Base-by-base conservation (phyloP, 2,113 vertebrate genomes). In the Camelus dromedarius region DNA sequence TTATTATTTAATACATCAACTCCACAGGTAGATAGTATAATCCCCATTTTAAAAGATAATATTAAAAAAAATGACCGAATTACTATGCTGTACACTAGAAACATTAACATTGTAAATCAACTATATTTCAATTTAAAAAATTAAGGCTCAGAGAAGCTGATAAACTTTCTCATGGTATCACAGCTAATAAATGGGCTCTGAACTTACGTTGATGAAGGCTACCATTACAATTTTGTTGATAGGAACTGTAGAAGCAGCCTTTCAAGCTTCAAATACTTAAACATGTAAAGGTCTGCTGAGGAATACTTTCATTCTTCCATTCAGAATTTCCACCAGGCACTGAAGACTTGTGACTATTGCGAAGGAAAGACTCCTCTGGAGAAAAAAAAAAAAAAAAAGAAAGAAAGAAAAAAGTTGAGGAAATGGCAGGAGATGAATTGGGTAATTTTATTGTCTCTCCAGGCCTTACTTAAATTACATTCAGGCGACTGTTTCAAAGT, bases 1-100 rank as follows among this genome's bases (percentile, higher is more conserved):
- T 62, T 54, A 77, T 86, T 77, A 93, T 81, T 90, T 80, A 96
- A 91, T 11, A 95, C 6, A 93, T 70, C 52, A 82, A 35, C 15
- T 16, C 56, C 77, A 38, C 46, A 89, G 30, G 19, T 67, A 89
- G 52, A 24, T 58, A 62, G 18, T 16, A 52, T 87, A 62, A 62
- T 67, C 85, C 56, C 69, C 18, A 90, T 72, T 87, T 89, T 93
- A 56, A 95, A 62, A 85, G 52, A 66, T 11, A 77, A 73, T 80
- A 56, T 60, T 42, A 4, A 42, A 42, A 42, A 42, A 42, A 42
- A 42, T 35, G 38, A 42, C 38, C 38, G 38, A 42, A 42, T 42
- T 42, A 42, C 38, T 42, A 42, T 42, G 38, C 38, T 42, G 38
- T 42, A 42, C 38, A 42, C 38, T 42, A 42, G 38, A 42, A 42